Percentiles rank a stretch among this genome's conserved stretches.
Evolutionary conservation across 1,140 invertebrate species (phyloP).

Genomic region (Drosophila nasuta): DNA sequence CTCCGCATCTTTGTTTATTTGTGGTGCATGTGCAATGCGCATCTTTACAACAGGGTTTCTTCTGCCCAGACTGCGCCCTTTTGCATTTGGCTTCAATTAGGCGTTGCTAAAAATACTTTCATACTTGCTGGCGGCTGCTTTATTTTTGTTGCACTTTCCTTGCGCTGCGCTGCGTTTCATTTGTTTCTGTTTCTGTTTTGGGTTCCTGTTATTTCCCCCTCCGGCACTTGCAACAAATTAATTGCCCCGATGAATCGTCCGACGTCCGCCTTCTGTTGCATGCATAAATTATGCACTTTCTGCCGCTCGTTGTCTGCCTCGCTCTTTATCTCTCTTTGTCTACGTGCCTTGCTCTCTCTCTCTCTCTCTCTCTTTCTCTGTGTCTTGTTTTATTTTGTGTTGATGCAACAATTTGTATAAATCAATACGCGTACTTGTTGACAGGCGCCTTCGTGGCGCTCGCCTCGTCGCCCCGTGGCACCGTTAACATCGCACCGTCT

Average conservation of each 20-base stretch:
- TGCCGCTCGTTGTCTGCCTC: constrained; percentile 1
- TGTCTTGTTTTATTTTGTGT: background rate
- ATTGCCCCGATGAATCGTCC: constrained; percentile 63
- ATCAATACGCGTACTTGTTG: constrained; percentile 75
- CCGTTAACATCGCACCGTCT: constrained; percentile 27
- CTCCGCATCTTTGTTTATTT: constrained; percentile 40
- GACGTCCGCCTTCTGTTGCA: constrained; percentile 36
- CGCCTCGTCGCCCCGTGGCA: constrained; percentile 18
- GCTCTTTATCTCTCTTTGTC: background rate
- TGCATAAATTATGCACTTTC: constrained; percentile 73
- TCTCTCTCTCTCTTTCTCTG: background rate
- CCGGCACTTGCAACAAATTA: constrained; percentile 62
- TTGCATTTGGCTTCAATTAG: constrained; percentile 55
- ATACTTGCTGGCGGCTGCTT: constrained; percentile 28
- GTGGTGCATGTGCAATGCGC: constrained; percentile 24
- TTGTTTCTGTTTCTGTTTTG: constrained; percentile 21
- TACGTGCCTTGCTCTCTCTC: background rate
- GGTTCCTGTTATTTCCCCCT: constrained; percentile 27
- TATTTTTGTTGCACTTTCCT: constrained; percentile 59
- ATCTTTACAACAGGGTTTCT: background rate
- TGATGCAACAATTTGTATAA: constrained; percentile 71
- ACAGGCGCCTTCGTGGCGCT: constrained; percentile 49
- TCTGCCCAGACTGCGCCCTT: constrained; percentile 13
- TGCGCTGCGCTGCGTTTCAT: constrained; percentile 11
- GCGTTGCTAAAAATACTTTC: constrained; percentile 61